A percentile compares a stretch with the other conserved stretches of the same genome.
These are phyloP conservation scores for Anastrepha ludens DNA, from an alignment of 1,140 invertebrate genomes.

Conservation along the genomic window DNA sequence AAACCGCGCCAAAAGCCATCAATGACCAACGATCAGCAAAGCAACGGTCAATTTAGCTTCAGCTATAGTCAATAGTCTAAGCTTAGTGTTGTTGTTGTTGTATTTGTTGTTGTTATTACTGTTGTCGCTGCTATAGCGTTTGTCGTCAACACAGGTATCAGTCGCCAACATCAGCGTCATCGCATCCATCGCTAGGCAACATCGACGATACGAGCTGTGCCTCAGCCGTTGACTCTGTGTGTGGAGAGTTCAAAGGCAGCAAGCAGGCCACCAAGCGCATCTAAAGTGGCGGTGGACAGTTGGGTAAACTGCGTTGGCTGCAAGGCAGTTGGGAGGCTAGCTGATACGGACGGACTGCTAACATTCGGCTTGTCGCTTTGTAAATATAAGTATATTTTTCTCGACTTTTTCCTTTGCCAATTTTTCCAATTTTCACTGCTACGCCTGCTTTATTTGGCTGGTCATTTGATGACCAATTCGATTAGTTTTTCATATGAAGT, in stretches of 20 bases:
- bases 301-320: constrained; percentile 8
- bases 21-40: constrained; percentile 46
- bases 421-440: constrained; percentile 51
- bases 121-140: constrained; percentile 2
- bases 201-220: constrained; percentile 28
- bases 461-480: constrained; percentile 71
- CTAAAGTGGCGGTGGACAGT: neutral
- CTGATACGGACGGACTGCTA: neutral
- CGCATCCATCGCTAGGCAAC: constrained; percentile 34
- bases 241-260: constrained; percentile 34
- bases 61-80: constrained; percentile 32
- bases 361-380: constrained; percentile 25
- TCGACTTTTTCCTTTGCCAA: constrained; percentile 1
- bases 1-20: constrained; percentile 40
- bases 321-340: neutral
- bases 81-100: constrained; percentile 31
- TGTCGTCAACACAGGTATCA: constrained; percentile 21
- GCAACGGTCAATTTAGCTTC: constrained; percentile 43
- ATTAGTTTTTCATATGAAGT: constrained; percentile 66
- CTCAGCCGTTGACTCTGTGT: neutral
- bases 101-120: constrained; percentile 12
- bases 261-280: neutral
- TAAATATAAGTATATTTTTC: neutral
- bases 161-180: constrained; percentile 47
- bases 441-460: constrained; percentile 50